Evolutionary conservation across 2,888 invertebrate species (phyloP), one percentile per base, ranked within the genome.

Genomic region (Carabus problematicus): DNA sequence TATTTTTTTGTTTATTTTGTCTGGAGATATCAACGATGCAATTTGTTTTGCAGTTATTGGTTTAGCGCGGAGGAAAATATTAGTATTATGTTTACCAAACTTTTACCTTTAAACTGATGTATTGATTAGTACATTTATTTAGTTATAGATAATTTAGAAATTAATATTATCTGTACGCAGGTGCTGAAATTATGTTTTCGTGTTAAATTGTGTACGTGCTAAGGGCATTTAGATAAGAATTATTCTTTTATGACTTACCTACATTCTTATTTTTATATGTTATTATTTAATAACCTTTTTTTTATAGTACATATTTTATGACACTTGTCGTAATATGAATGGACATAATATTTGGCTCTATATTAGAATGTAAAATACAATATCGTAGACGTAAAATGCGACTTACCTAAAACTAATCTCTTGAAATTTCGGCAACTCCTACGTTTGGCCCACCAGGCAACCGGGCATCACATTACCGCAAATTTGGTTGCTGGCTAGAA

Each of bases 1-100:
- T 67, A 67, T 67, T 67, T 66, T 56, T 67, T 67, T 67, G 67
- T 67, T 67, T 67, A 67, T 67, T 67, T 67, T 67, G 67, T 67
- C 67, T 67, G 67, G 67, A 67, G 67, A 67, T 67, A 67, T 59
- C 66, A 42, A 45, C 56, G 39, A 8, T 64, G 64, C 64, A 64
- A 64, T 64, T 64, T 64, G 56, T 55, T 64, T 62, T 55, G 64
- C 43, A 54, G 40, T 19, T 63, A 29, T 29, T 29, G 29, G 29
- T 29, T 29, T 29, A 29, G 29, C 6, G 29, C 29, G 29, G 29
- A 45, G 14, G 3, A 12, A 45, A 45, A 45, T 2, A 45, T 12
- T 45, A 45, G 45, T 45, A 4, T 3, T 3, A 45, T 45, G 11
- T 45, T 45, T 11, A 11, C 52, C 52, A 18, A 52, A 49, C 16